A percentile compares a stretch with the other conserved stretches of the same genome.
Conservation (phyloP, 2,113 vertebrate genomes). For the Vombatus ursinus region DNA sequence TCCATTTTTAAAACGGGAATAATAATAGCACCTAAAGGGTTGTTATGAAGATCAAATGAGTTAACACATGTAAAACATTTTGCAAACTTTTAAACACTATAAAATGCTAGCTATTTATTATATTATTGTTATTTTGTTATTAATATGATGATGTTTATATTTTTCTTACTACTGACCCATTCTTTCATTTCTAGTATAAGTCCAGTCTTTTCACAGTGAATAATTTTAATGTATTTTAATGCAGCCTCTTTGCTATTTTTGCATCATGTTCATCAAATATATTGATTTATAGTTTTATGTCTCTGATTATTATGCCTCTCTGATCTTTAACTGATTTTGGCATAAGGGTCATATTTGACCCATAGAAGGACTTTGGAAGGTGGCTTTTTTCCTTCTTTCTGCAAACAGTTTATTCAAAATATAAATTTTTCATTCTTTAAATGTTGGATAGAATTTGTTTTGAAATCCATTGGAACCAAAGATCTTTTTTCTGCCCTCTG, state of each 20-base stretch:
- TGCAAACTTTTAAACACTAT: not conserved
- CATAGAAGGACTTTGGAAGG: too few relatives aligned
- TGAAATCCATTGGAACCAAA: not conserved
- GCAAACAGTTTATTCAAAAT: too few relatives aligned
- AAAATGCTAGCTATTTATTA: not conserved
- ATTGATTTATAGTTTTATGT: not conserved
- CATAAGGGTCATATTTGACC: not conserved
- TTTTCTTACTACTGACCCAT: not conserved
- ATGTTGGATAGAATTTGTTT: not conserved
- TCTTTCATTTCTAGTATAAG: not conserved
- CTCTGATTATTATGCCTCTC: not conserved
- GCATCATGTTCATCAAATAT: not conserved
- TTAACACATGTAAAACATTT: not conserved
- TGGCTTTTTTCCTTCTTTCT: too few relatives aligned
- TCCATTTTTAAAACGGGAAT: not conserved
- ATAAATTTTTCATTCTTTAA: not conserved
- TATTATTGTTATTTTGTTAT: not conserved
- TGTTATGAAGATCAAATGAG: not conserved
- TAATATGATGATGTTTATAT: not conserved
- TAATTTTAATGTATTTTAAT: not conserved
- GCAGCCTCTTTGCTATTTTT: not conserved
- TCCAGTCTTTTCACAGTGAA: not conserved
- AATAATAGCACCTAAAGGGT: not conserved
- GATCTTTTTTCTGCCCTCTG: not conserved
- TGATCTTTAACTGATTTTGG: not conserved